Evolutionary conservation across 2,113 vertebrate genomes (phyloP).

Genomic region (Nerophis ophidion): DNA sequence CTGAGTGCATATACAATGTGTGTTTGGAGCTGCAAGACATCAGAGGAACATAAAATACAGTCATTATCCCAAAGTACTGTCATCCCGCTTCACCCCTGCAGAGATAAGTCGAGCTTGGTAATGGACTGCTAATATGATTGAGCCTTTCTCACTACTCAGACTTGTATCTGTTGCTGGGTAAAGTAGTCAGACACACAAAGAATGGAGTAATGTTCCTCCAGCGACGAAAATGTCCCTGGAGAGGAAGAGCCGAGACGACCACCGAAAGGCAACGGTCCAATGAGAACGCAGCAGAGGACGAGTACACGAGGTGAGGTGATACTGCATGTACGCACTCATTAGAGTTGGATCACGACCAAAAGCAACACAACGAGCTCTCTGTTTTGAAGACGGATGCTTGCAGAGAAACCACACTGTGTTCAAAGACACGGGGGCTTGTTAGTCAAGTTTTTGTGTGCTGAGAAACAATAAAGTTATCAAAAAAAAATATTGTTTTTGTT

Average conservation of each 20-base stretch:
- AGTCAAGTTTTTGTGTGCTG: constrained; percentile 17
- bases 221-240: constrained; percentile 47
- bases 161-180: constrained; percentile 43
- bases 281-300: constrained; percentile 37
- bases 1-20: neutral
- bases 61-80: constrained; percentile 20
- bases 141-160: constrained; percentile 51
- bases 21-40: neutral
- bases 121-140: constrained; percentile 47
- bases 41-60: constrained; percentile 8
- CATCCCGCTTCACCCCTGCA: constrained; percentile 3
- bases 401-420: constrained; percentile 30
- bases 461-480: constrained; percentile 38
- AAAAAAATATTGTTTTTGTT: constrained; percentile 4
- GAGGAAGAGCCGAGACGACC: constrained; percentile 28
- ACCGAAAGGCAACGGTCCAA: constrained; percentile 32
- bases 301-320: constrained; percentile 6
- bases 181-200: constrained; percentile 59
- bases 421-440: constrained; percentile 17
- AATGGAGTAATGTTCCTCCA: constrained; percentile 52
- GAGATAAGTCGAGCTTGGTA: constrained; percentile 29
- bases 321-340: neutral
- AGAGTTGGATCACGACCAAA: constrained; percentile 26
- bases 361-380: constrained; percentile 13
- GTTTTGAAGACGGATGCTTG: constrained; percentile 37